Base-by-base conservation (phyloP, 2,113 vertebrate species). In the Rhizomys pruinosus region DNA sequence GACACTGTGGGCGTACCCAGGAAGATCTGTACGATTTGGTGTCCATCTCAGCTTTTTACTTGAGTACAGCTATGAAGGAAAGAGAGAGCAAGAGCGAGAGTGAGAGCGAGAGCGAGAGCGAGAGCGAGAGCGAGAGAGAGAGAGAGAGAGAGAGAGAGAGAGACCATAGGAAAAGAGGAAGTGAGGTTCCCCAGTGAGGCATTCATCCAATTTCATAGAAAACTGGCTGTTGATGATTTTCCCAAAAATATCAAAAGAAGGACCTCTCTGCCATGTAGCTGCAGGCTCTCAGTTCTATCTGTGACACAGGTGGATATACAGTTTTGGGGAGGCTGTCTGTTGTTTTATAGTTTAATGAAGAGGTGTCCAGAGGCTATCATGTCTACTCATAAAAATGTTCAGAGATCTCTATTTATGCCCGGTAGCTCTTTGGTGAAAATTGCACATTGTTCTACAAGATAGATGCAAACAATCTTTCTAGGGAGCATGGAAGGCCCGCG, bases 321-420 rank as follows among this genome's bases (percentile, higher is more conserved):
- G 42, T 73, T 93, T 90, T 79, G 72, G 64, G 76, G 87, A 68
- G 44, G 12, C 47, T 90, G 66, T 79, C 78, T 92, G 44, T 66
- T 6, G 88, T 90, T 97, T 84, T 81, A 72, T 84, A 81, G 78
- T 68, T 93, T 96, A 90, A 52, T 84, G 88, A 94, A 85, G 68
- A 71, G 29, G 34, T 93, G 55, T 94, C 93, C 78, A 80, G 95
- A 88, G 88, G 88, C 82, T 86, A 91, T 89, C n/a, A 92, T 94
- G 82, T 87, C 23, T 0, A 61, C 84, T 95, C 68, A 96, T 96
- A 97, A 95, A 96, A 93, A 91, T 78, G 79, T 93, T 92, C 86
- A 80, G 86, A 96, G 96, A 89, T 96, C 86, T 97, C 72, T 96
- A 87, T 94, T 93, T 93, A 94, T 87, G 88, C 78, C 92, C 92